Base-by-base conservation (phyloP, 2,888 invertebrate species). In the Amphipoea lucens region DNA sequence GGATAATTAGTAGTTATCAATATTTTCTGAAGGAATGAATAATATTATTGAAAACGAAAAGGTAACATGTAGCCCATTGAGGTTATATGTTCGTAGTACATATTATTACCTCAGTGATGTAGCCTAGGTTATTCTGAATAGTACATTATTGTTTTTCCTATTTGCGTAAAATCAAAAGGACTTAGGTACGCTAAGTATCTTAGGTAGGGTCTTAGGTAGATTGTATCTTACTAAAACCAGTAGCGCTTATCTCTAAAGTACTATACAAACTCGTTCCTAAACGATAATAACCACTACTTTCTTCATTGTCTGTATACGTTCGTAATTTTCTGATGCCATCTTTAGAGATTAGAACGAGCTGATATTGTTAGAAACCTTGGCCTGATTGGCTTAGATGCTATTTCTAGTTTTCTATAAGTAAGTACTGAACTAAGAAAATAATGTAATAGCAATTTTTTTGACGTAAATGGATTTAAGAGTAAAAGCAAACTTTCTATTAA, bases 291-390 rank as follows among this genome's bases (percentile, higher is more conserved):
- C 70, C n/a, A 29, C 40, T 40, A 29, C 54, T 67, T 66, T 60
- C 14, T 54, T 72, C 48, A 45, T 60, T 62, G 42, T 42, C 42
- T 11, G 23, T 51, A 51, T 20, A 17, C 45, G 11, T 65, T 65
- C 20, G 60, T 69, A 40, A 69, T 84, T 79, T 70, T 62, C 36
- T 60, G 65, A 57, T 79, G 11, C 23, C 7, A 74, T 66, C 73
- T 65, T 60, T 48, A n/a, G 29, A 78, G 67, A 72, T 77, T 65
- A 78, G 51, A 51, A 73, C 36, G 51, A 23, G 40, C 6, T 20
- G 62, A 70, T 82, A 69, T 81, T 79, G 60, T n/a, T 48, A 48
- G 42, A 79, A 79, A 66, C 73, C 73, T 79, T 79, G 73, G 45
- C 73, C 67, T 78, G 45, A 67, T 74, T 45, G 63, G 17, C 29